These are phyloP conservation scores for Plecotus auritus DNA, from an alignment of 2,113 vertebrate species.

Conservation along the genomic window DNA sequence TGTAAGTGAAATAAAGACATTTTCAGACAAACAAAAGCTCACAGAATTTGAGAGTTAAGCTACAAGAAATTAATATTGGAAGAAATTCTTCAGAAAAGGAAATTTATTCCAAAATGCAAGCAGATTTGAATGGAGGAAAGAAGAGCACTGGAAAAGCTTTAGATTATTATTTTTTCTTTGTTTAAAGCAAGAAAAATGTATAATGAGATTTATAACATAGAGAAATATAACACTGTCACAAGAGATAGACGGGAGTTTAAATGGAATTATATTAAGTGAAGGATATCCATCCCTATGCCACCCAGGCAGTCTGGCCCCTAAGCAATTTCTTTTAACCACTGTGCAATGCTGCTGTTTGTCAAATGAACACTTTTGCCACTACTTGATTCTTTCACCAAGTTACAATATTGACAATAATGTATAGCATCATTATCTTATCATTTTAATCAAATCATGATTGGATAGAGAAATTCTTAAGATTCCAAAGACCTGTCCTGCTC, in stretches of 20 bases:
- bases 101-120: not conserved
- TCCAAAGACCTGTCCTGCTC: not conserved
- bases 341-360: not conserved
- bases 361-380: not conserved
- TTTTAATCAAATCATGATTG: not conserved
- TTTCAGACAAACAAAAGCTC: conserved; percentile 34
- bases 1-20: conserved; percentile 10
- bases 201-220: not conserved
- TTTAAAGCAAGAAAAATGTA: not conserved
- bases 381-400: not conserved
- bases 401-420: not conserved
- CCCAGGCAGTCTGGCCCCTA: not conserved
- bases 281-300: not conserved
- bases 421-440: not conserved
- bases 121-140: not conserved
- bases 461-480: not conserved
- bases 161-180: not conserved
- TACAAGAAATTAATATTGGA: not conserved
- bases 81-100: not conserved
- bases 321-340: not conserved
- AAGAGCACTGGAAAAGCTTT: not conserved
- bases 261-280: not conserved
- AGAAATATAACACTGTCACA: not conserved
- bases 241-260: not conserved
- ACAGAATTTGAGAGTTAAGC: not conserved